Evolutionary conservation across 2,888 invertebrate genomes (phyloP).

Genomic region (Dyspetes luteomarginatus): DNA sequence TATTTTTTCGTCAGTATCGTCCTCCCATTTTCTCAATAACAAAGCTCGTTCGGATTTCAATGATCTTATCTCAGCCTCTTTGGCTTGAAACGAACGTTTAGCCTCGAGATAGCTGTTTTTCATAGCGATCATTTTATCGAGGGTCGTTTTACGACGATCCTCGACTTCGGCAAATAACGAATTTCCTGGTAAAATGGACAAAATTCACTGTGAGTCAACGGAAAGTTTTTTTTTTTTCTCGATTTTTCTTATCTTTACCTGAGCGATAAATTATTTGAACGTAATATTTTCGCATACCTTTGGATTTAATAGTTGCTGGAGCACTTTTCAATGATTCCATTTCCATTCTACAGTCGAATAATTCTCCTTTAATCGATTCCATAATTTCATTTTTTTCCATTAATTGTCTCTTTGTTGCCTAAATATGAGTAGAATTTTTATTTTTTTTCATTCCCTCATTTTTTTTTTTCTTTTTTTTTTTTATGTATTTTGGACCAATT

Average conservation of each 20-base stretch:
- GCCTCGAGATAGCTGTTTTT: conserved; percentile 70
- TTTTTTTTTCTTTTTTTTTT: neutral
- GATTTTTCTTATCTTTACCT: neutral
- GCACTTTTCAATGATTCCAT: conserved; percentile 67
- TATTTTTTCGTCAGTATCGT: conserved; percentile 67
- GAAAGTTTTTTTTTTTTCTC: neutral
- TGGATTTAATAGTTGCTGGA: conserved; percentile 67
- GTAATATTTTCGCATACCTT: conserved; percentile 69
- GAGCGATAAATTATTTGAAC: neutral
- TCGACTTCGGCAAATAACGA: conserved; percentile 80
- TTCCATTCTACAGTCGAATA: conserved; percentile 71
- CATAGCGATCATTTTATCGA: conserved; percentile 72
- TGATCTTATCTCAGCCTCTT: conserved; percentile 72
- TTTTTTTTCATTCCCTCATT: neutral
- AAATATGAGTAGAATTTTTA: neutral
- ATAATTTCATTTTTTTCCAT: conserved; percentile 69
- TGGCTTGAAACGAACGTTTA: conserved; percentile 70
- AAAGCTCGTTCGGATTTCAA: conserved; percentile 71
- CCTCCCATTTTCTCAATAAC: conserved; percentile 72
- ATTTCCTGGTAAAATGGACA: conserved; percentile 73
- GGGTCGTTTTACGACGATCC: conserved; percentile 73
- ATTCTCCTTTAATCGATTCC: conserved; percentile 72
- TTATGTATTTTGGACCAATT: neutral
- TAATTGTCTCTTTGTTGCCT: conserved; percentile 65
- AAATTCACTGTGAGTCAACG: no score